Conservation (phyloP, 2,113 vertebrate genomes). For the Saccopteryx bilineata region DNA sequence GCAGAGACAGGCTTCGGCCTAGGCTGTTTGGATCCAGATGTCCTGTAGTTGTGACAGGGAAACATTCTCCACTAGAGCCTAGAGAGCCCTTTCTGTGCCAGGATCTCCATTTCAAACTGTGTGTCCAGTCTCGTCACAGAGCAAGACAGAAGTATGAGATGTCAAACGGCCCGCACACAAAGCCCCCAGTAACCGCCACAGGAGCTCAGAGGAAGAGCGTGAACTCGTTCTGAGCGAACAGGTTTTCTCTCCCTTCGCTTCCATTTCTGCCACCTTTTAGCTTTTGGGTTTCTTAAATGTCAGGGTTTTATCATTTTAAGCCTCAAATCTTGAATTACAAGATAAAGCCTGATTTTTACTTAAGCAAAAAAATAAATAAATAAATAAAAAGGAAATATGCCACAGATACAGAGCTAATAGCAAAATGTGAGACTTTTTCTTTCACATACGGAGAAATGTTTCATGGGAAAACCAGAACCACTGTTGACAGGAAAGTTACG, state of each 20-base stretch:
- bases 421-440: constrained; percentile 27
- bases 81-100: not conserved
- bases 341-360: not conserved
- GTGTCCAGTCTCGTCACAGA: not conserved
- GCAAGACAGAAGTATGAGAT: not conserved
- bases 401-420: not conserved
- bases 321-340: not conserved
- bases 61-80: not conserved
- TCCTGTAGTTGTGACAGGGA: not conserved
- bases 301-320: not conserved
- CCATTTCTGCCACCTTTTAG: not conserved
- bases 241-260: not conserved
- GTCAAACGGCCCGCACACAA: not conserved
- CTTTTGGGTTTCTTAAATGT: not conserved
- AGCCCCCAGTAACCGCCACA: not conserved
- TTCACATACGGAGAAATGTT: not conserved
- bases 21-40: not conserved
- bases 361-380: not conserved
- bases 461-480: constrained; percentile 37
- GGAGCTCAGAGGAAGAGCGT: not conserved
- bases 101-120: not conserved
- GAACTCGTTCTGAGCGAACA: not conserved
- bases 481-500: not conserved
- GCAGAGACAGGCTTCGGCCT: not conserved
- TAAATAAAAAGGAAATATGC: not conserved